phyloP scores from a whole-genome alignment of 1,140 invertebrate species.

The Rhynchophorus ferrugineus region DNA sequence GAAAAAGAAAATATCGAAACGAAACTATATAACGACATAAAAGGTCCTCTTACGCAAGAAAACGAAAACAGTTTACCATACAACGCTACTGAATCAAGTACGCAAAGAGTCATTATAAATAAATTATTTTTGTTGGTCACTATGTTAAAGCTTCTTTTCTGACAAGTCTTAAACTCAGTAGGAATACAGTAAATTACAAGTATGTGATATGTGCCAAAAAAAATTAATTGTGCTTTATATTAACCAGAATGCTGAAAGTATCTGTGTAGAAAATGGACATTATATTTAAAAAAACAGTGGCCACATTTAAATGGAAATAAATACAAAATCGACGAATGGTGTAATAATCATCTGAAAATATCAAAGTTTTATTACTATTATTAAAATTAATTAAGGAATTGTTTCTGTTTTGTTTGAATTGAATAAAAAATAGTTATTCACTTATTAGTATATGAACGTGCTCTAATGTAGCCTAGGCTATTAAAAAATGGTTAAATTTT shows the following conservation, averaged over 20 bases:
- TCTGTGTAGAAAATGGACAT: slow-evolving; percentile 7
- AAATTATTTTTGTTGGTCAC: slow-evolving; percentile 18
- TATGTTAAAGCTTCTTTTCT: slow-evolving; percentile 28
- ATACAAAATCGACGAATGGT: too few species aligned
- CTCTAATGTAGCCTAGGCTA: neutral
- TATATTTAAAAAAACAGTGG: too few species aligned
- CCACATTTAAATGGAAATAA: too few species aligned
- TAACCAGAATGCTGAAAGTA: slow-evolving; percentile 15
- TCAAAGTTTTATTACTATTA: too few species aligned
- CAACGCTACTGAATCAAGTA: slow-evolving; percentile 23
- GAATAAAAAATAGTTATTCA: too few species aligned
- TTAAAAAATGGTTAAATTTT: neutral
- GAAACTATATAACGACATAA: neutral
- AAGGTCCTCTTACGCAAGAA: neutral
- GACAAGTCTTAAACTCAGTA: slow-evolving; percentile 22
- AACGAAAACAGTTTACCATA: slow-evolving; percentile 28
- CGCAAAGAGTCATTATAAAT: slow-evolving; percentile 14
- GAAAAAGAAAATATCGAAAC: neutral
- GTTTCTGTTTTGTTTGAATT: neutral
- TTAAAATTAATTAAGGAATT: too few species aligned
- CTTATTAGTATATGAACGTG: too few species aligned
- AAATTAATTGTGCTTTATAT: slow-evolving; percentile 39
- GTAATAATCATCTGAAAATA: too few species aligned
- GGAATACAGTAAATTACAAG: slow-evolving; percentile 29
- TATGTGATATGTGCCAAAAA: slow-evolving; percentile 42